Conservation (phyloP, 2,888 invertebrate species). For the Uloborus plumipes region DNA sequence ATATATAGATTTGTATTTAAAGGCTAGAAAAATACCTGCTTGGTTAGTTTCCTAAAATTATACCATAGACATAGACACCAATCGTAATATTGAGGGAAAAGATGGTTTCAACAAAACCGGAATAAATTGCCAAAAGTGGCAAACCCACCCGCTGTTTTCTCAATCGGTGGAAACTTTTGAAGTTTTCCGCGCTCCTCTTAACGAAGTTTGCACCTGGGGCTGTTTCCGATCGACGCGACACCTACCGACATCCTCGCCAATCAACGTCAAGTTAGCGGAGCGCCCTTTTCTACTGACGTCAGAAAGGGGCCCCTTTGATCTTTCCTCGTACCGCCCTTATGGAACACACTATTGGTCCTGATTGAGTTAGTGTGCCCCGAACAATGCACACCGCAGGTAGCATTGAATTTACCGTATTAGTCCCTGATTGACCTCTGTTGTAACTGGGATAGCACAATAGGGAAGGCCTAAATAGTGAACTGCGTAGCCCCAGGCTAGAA, state of each 20-base stretch:
- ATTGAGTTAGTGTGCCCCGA: constrained; percentile 41
- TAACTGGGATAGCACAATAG: constrained; percentile 20
- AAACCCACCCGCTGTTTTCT: constrained; percentile 8
- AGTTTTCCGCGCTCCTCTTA: constrained; percentile 57
- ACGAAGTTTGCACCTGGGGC: constrained; percentile 65
- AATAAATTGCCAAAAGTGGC: constrained; percentile 19
- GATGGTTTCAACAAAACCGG: not conserved
- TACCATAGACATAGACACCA: too few species aligned
- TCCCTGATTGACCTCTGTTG: constrained; percentile 46
- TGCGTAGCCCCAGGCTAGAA: not conserved
- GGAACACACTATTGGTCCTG: constrained; percentile 40
- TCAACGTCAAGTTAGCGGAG: constrained; percentile 45
- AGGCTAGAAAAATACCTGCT: too few species aligned
- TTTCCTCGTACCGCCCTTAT: constrained; percentile 23
- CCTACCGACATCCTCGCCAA: constrained; percentile 59
- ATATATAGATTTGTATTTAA: too few species aligned
- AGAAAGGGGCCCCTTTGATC: constrained; percentile 38
- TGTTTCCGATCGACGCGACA: constrained; percentile 61
- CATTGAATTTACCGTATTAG: constrained; percentile 47
- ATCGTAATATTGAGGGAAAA: not conserved
- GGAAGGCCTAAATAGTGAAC: constrained; percentile 45
- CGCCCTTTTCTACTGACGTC: constrained; percentile 37
- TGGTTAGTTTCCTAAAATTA: too few species aligned
- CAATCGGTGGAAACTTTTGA: constrained; percentile 58
- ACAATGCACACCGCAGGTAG: constrained; percentile 24